phyloP scores from a whole-genome alignment of 1,140 invertebrate species.

The Cotesia glomerata region DNA sequence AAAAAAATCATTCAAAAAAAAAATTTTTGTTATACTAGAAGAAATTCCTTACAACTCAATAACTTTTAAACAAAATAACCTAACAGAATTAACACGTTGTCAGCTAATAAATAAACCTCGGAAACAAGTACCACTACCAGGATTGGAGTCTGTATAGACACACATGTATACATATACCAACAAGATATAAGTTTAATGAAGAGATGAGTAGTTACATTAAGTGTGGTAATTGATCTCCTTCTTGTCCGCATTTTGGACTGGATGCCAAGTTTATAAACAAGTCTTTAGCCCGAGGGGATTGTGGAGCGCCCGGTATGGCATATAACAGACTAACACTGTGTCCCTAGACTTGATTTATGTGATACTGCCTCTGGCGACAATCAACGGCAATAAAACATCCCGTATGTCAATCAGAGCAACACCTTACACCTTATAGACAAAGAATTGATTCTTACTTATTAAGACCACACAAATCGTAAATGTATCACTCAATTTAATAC shows the following conservation, averaged over 20 bases:
- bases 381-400: constrained; percentile 20
- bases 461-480: background rate
- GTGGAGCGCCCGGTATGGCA: background rate
- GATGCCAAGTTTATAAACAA: constrained; percentile 25
- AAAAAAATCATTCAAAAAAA: too few relatives aligned
- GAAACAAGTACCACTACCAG: too few relatives aligned
- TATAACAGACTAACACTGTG: too few relatives aligned
- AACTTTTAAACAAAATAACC: too few relatives aligned
- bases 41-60: background rate
- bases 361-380: constrained; percentile 3
- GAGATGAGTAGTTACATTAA: constrained; percentile 29
- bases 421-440: constrained; percentile 4
- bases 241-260: constrained; percentile 41
- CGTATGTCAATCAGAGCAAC: constrained; percentile 17
- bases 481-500: background rate
- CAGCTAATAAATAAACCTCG: too few relatives aligned
- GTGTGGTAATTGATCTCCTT: constrained; percentile 49
- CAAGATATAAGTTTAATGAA: background rate
- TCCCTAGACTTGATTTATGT: constrained; percentile 13
- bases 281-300: constrained; percentile 4
- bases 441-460: background rate
- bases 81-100: too few relatives aligned
- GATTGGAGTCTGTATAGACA: too few relatives aligned
- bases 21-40: too few relatives aligned
- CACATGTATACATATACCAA: too few relatives aligned